Evolutionary conservation across 2,113 vertebrate genomes (phyloP).

Genomic region (Poeciliopsis retropinna): DNA sequence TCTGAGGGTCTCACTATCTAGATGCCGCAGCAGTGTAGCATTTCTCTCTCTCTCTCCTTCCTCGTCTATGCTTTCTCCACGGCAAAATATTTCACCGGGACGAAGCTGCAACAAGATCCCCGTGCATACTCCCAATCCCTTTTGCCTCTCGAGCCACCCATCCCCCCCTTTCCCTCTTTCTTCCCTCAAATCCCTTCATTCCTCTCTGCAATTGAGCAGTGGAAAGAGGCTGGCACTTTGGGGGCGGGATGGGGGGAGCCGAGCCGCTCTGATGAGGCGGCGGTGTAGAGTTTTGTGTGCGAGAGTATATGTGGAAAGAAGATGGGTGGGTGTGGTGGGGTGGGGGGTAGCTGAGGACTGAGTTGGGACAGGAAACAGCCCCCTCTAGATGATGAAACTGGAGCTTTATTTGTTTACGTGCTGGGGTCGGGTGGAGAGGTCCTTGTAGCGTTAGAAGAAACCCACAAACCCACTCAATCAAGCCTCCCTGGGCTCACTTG

Average conservation of each 20-base stretch:
- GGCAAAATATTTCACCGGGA: conserved; percentile 73
- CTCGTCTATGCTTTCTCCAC: conserved; percentile 53
- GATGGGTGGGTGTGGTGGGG: not conserved
- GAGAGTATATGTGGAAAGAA: conserved; percentile 41
- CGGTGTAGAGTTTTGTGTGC: conserved; percentile 70
- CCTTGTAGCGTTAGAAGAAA: conserved; percentile 67
- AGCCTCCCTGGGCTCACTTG: conserved; percentile 46
- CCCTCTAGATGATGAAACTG: conserved; percentile 80
- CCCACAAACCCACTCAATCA: conserved; percentile 65
- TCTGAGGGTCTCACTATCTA: conserved; percentile 65
- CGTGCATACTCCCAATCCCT: conserved; percentile 69
- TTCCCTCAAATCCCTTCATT: conserved; percentile 81
- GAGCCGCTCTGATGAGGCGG: conserved; percentile 63
- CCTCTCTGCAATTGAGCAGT: conserved; percentile 79
- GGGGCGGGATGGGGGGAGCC: conserved; percentile 54
- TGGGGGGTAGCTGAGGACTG: conserved; percentile 22
- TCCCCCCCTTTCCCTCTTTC: conserved; percentile 76
- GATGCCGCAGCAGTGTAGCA: conserved; percentile 68
- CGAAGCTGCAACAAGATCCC: conserved; percentile 79
- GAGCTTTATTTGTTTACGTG: conserved; percentile 81
- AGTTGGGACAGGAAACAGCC: conserved; percentile 76
- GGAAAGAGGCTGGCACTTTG: conserved; percentile 80
- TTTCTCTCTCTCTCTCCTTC: conserved; percentile 57
- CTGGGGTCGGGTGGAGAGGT: conserved; percentile 71
- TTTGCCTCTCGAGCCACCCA: conserved; percentile 59